Evolutionary conservation across 2,888 invertebrate genomes (phyloP), one percentile per base, ranked within the genome.

Genomic region (Melanchra persicariae): DNA sequence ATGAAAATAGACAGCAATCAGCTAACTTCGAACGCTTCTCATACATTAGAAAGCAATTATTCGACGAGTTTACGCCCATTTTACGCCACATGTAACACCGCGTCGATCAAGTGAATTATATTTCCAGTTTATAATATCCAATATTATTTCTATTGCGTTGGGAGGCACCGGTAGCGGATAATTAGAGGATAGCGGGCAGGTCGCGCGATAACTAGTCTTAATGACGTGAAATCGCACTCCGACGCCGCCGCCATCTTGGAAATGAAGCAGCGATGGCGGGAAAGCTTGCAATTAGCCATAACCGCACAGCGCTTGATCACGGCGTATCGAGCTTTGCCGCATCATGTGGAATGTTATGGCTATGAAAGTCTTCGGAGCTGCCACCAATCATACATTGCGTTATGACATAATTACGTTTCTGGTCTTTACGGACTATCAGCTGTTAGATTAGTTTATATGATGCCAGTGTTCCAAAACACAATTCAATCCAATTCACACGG

Each of bases 171-270:
- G 92, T 89, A 89, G 90, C 86, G 67, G 87, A 85, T 94, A 93
- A 95, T 95, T 93, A 95, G 94, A 93, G 93, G 91, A 93, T 92
- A 89, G 92, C 89, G 84, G 89, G 88, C 88, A 89, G 92, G 91
- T 92, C 92, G 93, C 89, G 91, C 91, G 93, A 93, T 95, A 94
- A 94, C 94, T 94, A 94, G 93, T 91, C 92, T 90, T 94, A 94
- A 95, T 95, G 91, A 94, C 91, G 90, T 90, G 92, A 93, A 93
- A 93, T 92, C 92, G 89, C 88, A 87, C 87, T 85, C 84, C 80
- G 70, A 68, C 75, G 81, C 73, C 66, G 70, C 88, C 90, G 93
- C 93, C 93, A 94, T 94, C 87, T 93, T 94, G 91, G 84, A 78
- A 90, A 89, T 89, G 86, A 87, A 87, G 87, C 85, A 83, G 86